Conservation (phyloP, 2,797 vertebrate species). For the Tangara arthus region DNA sequence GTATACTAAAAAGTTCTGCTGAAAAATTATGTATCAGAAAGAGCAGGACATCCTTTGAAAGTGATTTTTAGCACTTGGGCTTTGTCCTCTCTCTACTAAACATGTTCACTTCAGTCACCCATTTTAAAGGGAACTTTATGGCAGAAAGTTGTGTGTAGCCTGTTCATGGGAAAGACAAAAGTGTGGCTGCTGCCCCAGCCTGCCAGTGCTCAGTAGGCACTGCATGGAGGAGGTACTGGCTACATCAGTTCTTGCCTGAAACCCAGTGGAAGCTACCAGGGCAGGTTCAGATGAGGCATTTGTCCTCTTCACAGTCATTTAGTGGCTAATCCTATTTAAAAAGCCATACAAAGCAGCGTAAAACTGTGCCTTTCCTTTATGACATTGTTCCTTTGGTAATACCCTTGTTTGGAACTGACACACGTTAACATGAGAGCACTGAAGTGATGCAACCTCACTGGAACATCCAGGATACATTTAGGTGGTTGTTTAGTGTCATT, state of each 20-base stretch:
- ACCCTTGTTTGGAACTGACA: neutral
- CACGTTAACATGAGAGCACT: neutral
- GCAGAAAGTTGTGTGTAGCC: neutral
- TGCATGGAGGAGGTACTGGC: neutral
- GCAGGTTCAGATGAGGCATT: neutral
- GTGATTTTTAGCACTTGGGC: neutral
- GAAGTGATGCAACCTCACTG: conserved; percentile 9
- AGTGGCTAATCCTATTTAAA: neutral
- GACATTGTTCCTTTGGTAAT: neutral
- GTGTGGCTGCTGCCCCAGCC: neutral
- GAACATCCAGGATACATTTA: neutral
- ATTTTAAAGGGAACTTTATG: neutral
- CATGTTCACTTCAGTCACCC: neutral
- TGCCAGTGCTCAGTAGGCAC: neutral
- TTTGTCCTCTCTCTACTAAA: neutral
- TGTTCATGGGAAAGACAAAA: neutral
- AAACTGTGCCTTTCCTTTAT: neutral
- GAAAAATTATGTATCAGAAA: neutral
- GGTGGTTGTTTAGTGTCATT: conserved; percentile 1
- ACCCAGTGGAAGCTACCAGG: neutral
- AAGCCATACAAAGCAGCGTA: neutral
- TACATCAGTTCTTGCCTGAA: neutral
- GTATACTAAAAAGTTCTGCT: neutral
- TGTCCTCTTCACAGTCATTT: neutral
- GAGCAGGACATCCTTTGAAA: neutral